Evolutionary conservation across 2,797 vertebrate species (phyloP), one percentile per base, ranked within the genome.

Genomic region (Decapterus maruadsi): DNA sequence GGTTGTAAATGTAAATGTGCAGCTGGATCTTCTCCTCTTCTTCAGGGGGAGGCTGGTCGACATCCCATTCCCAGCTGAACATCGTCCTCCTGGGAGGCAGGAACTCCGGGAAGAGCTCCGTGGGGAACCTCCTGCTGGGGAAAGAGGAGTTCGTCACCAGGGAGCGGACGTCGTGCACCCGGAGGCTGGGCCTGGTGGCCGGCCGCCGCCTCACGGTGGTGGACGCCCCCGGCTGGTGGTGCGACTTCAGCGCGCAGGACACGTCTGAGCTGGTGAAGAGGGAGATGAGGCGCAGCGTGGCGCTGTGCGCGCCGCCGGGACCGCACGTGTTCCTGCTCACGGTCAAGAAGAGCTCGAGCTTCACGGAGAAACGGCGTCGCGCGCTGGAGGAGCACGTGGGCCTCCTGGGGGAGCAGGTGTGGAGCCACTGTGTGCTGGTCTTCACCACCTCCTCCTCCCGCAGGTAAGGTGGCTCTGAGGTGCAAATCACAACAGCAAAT

Each of bases 161-260:
- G 46, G 93, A 92, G 79, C 80, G 90, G 76, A 94, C 92, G 1
- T 72, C 72, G 0, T 93, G 83, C 75, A 92, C 56, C 29, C 65
- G 85, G 45, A 84, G 91, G 58, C 36, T 90, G 40, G 87, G 77
- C 0, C 19, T 74, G 65, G 83, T 75, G 81, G 75, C 61, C 0
- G 82, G 87, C 0, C 73, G 58, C 2, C n/a, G 88, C 83, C 60
- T 95, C 63, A 90, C 88, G 0, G 91, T 95, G 75, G 93, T 95
- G 60, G 93, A 95, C 89, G 84, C 94, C 2, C 95, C 94, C 0
- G 93, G 94, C 64, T 95, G 94, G 94, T 91, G 93, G 95, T 94
- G 93, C 20, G 92, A 94, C 82, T 90, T 89, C 69, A 80, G 85
- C 8, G 62, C 46, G 0, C 82, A 60, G 60, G 92, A 94, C 58